Evolutionary conservation across 2,113 vertebrate genomes (phyloP), one percentile per base, ranked within the genome.

Genomic region (Dromas ardeola): DNA sequence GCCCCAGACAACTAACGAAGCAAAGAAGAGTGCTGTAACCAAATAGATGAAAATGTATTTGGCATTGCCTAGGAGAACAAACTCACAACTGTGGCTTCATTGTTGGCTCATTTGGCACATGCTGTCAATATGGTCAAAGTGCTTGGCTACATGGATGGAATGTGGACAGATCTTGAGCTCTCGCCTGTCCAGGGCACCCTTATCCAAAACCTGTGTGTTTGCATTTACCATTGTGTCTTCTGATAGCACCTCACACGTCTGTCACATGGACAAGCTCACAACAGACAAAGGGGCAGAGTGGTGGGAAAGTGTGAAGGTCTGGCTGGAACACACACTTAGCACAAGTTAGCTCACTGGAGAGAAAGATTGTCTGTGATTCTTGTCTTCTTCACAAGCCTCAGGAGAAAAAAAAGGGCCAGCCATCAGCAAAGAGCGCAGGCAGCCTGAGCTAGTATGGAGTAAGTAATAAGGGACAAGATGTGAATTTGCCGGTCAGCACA

Each of bases 111-210:
- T 34, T 78, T 49, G 78, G 11, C 59, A n/a, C 18, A 19, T 8
- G 38, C 23, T 49, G 29, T 34, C 3, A 5, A 19, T 15, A 11
- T 1, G 5, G 62, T 34, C 38, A 23, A 49, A 88, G 36, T 8
- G 1, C 5, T 50, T 20, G 43, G 10, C 49, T 81, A 5, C 13
- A 7, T 0, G 0, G 4, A 27, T 27, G 16, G 16, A 25, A 25
- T 15, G 16, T 13, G 45, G 26, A 61, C 20, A n/a, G 10, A 70
- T 73, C 15, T 47, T 49, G 59, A 81, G 27, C 25, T 58, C 13
- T 85, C 65, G 23, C 19, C 66, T 50, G 15, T 16, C 11, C 47
- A 36, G 50, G 23, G 9, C 32, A 66, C 14, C 27, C 11, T 90
- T 21, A 20, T 5, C 11, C 26, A 56, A 93, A 93, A 23, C 43